A percentile compares a stretch with the other conserved stretches of the same genome.
phyloP scores from a whole-genome alignment of 1,140 invertebrate species.

The Olivierus martensii region DNA sequence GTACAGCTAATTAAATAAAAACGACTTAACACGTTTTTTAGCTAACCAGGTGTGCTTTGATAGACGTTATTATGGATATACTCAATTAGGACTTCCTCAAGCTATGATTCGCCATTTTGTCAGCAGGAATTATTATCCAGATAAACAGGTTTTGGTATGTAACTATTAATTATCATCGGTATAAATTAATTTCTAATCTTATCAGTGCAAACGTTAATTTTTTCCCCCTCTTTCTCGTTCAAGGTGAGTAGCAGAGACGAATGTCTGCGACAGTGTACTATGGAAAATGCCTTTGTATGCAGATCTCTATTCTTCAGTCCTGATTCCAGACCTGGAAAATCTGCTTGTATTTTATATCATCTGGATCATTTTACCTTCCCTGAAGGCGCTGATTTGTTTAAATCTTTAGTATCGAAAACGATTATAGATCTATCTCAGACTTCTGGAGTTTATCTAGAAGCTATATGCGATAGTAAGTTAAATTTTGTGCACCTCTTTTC shows the following conservation, averaged over 20 bases:
- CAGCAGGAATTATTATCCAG: conserved; percentile 77
- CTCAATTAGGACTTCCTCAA: conserved; percentile 70
- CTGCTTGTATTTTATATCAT: conserved; percentile 79
- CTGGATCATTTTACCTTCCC: conserved; percentile 80
- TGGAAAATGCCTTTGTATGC: conserved; percentile 84
- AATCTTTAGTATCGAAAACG: conserved; percentile 37
- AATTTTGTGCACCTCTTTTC: too few species aligned
- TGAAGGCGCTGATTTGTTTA: conserved; percentile 47
- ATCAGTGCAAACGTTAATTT: too few species aligned
- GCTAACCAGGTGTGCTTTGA: conserved; percentile 13
- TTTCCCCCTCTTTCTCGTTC: not conserved
- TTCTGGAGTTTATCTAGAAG: conserved; percentile 77
- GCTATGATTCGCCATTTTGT: conserved; percentile 83
- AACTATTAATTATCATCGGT: not conserved
- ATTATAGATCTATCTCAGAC: conserved; percentile 78
- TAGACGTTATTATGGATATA: conserved; percentile 47
- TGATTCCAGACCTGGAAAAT: conserved; percentile 23
- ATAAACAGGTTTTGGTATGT: conserved; percentile 70
- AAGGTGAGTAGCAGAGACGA: conserved; percentile 37
- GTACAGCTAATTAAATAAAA: not conserved
- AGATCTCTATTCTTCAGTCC: conserved; percentile 63
- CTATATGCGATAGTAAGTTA: conserved; percentile 44
- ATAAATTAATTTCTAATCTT: too few species aligned
- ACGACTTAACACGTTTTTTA: not conserved
- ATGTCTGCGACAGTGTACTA: conserved; percentile 74